Evolutionary conservation across 1,140 invertebrate species (phyloP).

Genomic region (Drosophila mauritiana): DNA sequence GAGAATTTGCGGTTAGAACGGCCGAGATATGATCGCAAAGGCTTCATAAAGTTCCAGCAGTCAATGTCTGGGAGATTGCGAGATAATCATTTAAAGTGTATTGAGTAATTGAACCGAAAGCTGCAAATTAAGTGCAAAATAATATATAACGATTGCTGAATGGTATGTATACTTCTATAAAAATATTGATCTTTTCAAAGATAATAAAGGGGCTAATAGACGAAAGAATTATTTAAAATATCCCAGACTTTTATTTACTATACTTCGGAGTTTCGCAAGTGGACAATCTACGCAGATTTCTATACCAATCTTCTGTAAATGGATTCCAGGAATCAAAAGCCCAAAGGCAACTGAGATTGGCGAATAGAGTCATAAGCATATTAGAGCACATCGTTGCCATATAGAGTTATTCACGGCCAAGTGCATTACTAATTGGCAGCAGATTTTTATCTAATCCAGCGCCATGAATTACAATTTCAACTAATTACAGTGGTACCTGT

Average conservation of each 20-base stretch:
- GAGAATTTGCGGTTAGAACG: constrained; percentile 15
- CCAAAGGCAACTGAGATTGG: constrained; percentile 1
- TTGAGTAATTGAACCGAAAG: constrained; percentile 47
- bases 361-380: constrained; percentile 65
- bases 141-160: constrained; percentile 12
- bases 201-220: background rate
- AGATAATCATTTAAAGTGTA: constrained; percentile 46
- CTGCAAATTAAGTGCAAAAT: constrained; percentile 37
- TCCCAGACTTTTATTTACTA: background rate
- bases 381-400: constrained; percentile 55
- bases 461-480: constrained; percentile 82
- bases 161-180: background rate
- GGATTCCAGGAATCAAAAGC: constrained; percentile 20
- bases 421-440: constrained; percentile 80
- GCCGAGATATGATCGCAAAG: constrained; percentile 37
- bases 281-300: background rate
- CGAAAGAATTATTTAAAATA: background rate
- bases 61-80: constrained; percentile 28
- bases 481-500: constrained; percentile 70
- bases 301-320: background rate
- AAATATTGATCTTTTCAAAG: background rate
- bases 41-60: constrained; percentile 36
- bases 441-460: constrained; percentile 79
- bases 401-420: constrained; percentile 67
- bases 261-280: background rate